These are phyloP conservation scores for Achatina immaculata DNA, from an alignment of 1,140 invertebrate species.

Conservation along the genomic window DNA sequence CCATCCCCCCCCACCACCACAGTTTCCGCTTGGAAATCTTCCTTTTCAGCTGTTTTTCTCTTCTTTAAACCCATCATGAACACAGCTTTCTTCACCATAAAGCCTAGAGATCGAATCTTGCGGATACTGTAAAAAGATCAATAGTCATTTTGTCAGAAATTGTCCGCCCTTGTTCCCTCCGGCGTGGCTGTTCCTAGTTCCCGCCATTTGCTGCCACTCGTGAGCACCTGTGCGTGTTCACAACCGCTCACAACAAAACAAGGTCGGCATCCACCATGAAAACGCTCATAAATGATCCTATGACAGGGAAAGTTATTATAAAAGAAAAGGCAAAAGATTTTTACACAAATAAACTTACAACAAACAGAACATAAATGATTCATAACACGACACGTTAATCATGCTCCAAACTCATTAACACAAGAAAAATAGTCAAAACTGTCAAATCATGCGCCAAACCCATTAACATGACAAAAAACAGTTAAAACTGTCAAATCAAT, in stretches of 20 bases:
- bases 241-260: neutral
- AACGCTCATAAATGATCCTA: too few species aligned
- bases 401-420: too few species aligned
- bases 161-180: conserved; percentile 2
- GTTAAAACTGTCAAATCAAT: too few species aligned
- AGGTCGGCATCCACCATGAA: neutral
- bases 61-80: neutral
- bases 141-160: conserved; percentile 24
- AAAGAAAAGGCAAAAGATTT: too few species aligned
- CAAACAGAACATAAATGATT: too few species aligned
- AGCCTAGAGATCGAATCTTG: neutral
- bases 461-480: too few species aligned
- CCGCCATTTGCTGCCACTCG: conserved; percentile 6
- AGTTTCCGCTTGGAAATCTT: neutral
- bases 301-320: too few species aligned
- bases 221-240: conserved; percentile 1
- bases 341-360: too few species aligned
- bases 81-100: neutral
- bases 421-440: too few species aligned
- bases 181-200: neutral
- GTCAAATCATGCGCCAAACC: too few species aligned
- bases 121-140: neutral
- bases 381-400: too few species aligned
- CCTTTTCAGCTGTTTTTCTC: neutral
- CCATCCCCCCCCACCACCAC: too few species aligned